Conservation (phyloP, 2,797 vertebrate species). For the Eleutherodactylus coqui region DNA sequence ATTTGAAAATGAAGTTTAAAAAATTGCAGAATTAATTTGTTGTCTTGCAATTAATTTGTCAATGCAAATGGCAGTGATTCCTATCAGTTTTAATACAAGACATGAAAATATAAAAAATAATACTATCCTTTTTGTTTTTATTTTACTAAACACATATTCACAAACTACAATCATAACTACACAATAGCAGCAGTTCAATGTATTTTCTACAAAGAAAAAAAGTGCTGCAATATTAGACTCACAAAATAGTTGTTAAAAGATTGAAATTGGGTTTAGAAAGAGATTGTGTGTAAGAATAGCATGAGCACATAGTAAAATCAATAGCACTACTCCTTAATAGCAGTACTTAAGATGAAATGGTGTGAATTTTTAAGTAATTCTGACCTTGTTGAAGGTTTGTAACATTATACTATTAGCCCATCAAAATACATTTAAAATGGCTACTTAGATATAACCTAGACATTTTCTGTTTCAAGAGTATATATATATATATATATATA, state of each 20-base stretch:
- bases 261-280: neutral
- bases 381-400: conserved; percentile 41
- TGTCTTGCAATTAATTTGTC: too few relatives aligned
- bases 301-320: conserved; percentile 22
- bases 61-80: too few relatives aligned
- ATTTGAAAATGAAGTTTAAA: too few relatives aligned
- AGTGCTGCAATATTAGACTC: neutral
- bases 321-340: conserved; percentile 35
- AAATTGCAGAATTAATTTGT: too few relatives aligned
- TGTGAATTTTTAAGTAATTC: conserved; percentile 14
- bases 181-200: neutral
- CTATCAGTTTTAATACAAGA: too few relatives aligned
- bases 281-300: neutral
- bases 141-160: neutral
- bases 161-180: neutral
- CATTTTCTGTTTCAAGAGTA: neutral
- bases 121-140: neutral
- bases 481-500: too few relatives aligned
- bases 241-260: neutral
- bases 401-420: neutral
- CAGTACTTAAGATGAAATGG: conserved; percentile 30
- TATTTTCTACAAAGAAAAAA: neutral
- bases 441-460: neutral
- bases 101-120: neutral
- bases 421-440: neutral